phyloP scores from a whole-genome alignment of 23 tunicate genomes.

The Trididemnum clinides region DNA sequence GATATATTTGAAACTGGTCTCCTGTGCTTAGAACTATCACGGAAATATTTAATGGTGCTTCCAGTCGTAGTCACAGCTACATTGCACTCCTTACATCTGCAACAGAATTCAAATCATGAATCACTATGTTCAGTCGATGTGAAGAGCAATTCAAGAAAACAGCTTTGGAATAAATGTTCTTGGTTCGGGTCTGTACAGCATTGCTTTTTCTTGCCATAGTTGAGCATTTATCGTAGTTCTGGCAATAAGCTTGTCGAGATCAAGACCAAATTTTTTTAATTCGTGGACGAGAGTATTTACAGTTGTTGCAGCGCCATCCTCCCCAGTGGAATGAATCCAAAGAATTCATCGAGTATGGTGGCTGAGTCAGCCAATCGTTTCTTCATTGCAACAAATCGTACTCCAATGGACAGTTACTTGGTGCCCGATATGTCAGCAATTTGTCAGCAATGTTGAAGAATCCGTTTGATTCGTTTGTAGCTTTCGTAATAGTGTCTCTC shows the following conservation, averaged over 20 bases:
- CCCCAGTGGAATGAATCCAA: not conserved
- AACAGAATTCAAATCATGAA: not conserved
- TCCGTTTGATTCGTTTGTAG: not conserved
- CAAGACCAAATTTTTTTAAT: too few relatives aligned
- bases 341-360: not conserved
- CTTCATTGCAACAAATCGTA: not conserved
- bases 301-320: not conserved
- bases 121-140: not conserved
- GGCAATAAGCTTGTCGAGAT: not conserved
- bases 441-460: not conserved
- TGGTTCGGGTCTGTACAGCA: not conserved
- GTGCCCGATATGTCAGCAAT: not conserved
- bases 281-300: not conserved
- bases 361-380: not conserved
- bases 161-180: too few relatives aligned
- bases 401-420: not conserved
- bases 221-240: not conserved
- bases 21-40: conserved; percentile 17
- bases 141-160: not conserved
- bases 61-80: too few relatives aligned
- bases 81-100: not conserved
- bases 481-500: not conserved
- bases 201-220: not conserved
- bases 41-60: not conserved
- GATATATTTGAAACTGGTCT: not conserved